A percentile compares a stretch with the other conserved stretches of the same genome.
Conservation (phyloP, 2,113 vertebrate genomes). For the Meriones unguiculatus region DNA sequence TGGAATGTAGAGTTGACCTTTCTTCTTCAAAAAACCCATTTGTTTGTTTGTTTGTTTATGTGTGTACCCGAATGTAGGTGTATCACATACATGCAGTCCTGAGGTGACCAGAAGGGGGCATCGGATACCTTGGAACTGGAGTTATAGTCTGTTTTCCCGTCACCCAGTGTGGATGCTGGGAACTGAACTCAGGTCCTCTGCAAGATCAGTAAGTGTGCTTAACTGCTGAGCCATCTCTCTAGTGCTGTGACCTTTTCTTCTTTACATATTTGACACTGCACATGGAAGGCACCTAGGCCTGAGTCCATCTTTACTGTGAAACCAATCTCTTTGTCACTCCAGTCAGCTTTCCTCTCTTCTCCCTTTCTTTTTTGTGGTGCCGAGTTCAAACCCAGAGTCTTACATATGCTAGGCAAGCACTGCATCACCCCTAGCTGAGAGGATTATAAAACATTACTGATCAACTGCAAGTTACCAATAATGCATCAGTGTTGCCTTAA, state of each 20-base stretch:
- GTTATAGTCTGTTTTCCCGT: background rate
- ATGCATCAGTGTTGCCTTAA: too few relatives aligned
- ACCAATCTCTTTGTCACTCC: too few relatives aligned
- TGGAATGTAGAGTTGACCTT: background rate
- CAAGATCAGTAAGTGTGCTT: background rate
- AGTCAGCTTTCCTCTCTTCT: accelerated
- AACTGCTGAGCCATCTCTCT: background rate
- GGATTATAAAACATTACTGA: background rate
- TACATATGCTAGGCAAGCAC: background rate
- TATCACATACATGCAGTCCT: background rate
- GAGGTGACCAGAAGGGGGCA: background rate
- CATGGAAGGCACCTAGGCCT: background rate
- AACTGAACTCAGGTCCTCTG: background rate
- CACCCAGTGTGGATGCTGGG: background rate
- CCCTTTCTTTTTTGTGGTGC: background rate
- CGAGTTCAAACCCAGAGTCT: background rate
- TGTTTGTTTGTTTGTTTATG: background rate
- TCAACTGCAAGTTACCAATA: background rate
- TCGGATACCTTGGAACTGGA: background rate
- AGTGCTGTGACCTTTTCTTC: background rate
- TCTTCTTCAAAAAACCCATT: background rate
- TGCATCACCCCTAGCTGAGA: background rate
- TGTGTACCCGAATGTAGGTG: background rate
- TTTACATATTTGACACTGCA: background rate
- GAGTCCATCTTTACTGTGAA: background rate